Evolutionary conservation across 2,888 invertebrate species (phyloP).

Genomic region (Cyrtodaria siliqua): DNA sequence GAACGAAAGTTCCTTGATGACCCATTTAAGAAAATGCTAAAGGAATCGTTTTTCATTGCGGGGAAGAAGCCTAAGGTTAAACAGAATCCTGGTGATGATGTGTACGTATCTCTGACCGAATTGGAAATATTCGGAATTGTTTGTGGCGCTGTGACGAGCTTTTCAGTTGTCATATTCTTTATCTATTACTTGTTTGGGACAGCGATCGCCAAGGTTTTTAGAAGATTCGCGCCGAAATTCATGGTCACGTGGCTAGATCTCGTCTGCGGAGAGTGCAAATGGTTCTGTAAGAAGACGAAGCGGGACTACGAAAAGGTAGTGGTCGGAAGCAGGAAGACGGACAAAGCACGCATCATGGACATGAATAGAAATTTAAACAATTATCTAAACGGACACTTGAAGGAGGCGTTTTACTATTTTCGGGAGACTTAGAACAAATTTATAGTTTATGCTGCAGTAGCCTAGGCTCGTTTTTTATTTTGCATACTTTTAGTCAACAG

Average conservation of each 20-base stretch:
- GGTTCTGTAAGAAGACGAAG: conserved; percentile 45
- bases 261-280: conserved; percentile 37
- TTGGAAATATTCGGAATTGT: conserved; percentile 48
- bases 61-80: neutral
- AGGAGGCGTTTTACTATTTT: conserved; percentile 14
- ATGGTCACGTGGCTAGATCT: conserved; percentile 50
- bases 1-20: conserved; percentile 67
- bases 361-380: conserved; percentile 59
- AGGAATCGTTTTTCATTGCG: conserved; percentile 66
- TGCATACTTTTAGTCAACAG: no score
- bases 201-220: conserved; percentile 35
- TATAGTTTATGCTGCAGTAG: no score
- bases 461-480: no score
- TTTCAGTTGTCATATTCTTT: conserved; percentile 22
- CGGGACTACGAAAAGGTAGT: conserved; percentile 53
- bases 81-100: neutral
- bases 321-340: conserved; percentile 39
- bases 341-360: conserved; percentile 10
- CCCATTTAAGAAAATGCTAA: conserved; percentile 69
- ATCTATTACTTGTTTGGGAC: conserved; percentile 49
- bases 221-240: conserved; percentile 46
- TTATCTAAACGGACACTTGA: conserved; percentile 42
- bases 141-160: conserved; percentile 13
- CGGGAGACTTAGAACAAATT: no score
- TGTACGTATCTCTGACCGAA: neutral